Evolutionary conservation across 2,888 invertebrate species (phyloP).

Genomic region (Deilephila elpenor): DNA sequence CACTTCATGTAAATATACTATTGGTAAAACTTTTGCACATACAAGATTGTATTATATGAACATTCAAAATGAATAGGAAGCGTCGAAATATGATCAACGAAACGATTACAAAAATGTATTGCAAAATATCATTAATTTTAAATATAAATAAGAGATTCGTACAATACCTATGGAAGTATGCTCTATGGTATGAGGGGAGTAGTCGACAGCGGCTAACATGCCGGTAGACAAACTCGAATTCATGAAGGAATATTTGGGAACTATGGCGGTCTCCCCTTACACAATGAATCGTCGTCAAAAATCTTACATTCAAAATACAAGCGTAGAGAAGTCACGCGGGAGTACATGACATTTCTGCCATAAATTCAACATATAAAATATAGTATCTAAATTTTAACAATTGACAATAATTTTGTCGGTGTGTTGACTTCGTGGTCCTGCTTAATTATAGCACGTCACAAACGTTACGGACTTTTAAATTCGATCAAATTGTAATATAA

Average conservation of each 20-base stretch:
- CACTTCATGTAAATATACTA: neutral
- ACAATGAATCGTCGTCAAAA: slow-evolving; percentile 22
- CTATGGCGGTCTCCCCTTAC: slow-evolving; percentile 4
- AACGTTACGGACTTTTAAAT: slow-evolving; percentile 38
- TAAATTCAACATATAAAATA: slow-evolving; percentile 60
- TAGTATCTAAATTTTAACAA: slow-evolving; percentile 63
- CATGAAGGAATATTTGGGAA: neutral
- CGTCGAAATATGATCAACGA: neutral
- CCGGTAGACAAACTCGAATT: slow-evolving; percentile 2
- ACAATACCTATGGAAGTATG: slow-evolving; percentile 30
- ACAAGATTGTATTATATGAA: neutral
- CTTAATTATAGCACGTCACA: slow-evolving; percentile 36
- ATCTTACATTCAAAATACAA: slow-evolving; percentile 44
- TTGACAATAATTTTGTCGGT: slow-evolving; percentile 68
- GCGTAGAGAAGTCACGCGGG: slow-evolving; percentile 38
- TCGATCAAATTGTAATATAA: slow-evolving; percentile 6
- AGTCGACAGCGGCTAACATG: neutral
- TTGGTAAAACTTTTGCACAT: slow-evolving; percentile 1
- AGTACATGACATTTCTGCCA: slow-evolving; percentile 37
- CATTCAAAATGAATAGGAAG: neutral
- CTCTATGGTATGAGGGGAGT: neutral
- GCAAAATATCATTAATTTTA: neutral
- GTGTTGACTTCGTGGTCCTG: slow-evolving; percentile 54
- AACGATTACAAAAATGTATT: neutral
- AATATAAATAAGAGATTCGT: slow-evolving; percentile 23